phyloP scores from a whole-genome alignment of 2,797 vertebrate species.

The Clarias laeviceps region DNA sequence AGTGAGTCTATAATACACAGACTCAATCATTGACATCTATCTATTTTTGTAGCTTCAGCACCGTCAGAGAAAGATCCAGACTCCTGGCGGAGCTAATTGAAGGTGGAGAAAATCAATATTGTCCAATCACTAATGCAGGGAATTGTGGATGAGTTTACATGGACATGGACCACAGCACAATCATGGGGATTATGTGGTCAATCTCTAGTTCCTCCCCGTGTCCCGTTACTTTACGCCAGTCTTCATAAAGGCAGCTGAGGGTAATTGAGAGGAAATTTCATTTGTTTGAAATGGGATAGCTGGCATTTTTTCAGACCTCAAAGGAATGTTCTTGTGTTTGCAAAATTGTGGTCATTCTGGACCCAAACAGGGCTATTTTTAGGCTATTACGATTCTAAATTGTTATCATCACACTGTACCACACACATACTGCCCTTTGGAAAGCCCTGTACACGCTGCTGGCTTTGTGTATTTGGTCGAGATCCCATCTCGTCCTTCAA shows the following conservation, averaged over 20 bases:
- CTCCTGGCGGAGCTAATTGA: constrained; percentile 63
- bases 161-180: constrained; percentile 59
- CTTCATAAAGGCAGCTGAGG: constrained; percentile 16
- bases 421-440: constrained; percentile 1
- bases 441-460: not conserved
- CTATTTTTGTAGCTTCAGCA: constrained; percentile 61
- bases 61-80: constrained; percentile 63
- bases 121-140: constrained; percentile 72
- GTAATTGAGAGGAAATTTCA: constrained; percentile 34
- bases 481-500: not conserved
- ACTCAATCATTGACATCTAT: constrained; percentile 20
- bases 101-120: constrained; percentile 73
- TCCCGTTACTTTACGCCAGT: constrained; percentile 18
- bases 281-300: constrained; percentile 29
- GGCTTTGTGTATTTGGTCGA: constrained; percentile 1
- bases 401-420: not conserved
- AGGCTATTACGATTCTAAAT: not conserved
- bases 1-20: constrained; percentile 45
- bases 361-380: constrained; percentile 8
- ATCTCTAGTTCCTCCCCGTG: constrained; percentile 49
- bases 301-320: constrained; percentile 12
- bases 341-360: constrained; percentile 16
- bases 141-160: constrained; percentile 71
- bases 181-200: constrained; percentile 55
- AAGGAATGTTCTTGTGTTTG: constrained; percentile 17